Percentiles rank a stretch among this genome's conserved stretches.
phyloP scores from a whole-genome alignment of 1,140 invertebrate species.

The Vollenhovia emeryi region DNA sequence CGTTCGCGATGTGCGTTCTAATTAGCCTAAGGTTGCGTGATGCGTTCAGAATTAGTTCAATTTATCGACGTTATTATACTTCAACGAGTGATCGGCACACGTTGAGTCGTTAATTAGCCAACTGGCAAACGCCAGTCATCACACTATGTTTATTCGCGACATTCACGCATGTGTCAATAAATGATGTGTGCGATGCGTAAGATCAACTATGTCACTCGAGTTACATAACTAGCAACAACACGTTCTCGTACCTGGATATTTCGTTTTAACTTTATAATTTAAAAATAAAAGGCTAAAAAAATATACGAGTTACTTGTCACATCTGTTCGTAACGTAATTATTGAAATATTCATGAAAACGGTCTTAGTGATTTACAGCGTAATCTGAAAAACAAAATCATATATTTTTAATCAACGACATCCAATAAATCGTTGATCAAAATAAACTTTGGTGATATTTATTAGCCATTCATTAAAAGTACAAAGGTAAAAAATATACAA shows the following conservation, averaged over 20 bases:
- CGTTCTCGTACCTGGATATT: neutral
- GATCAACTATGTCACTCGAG: neutral
- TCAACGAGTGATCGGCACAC: neutral
- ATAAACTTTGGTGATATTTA: too few relatives aligned
- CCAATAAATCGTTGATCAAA: too few relatives aligned
- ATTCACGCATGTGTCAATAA: neutral
- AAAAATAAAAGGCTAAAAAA: too few relatives aligned
- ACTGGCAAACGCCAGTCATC: constrained; percentile 4
- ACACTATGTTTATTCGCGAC: neutral
- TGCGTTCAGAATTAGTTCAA: constrained; percentile 18
- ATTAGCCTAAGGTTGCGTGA: constrained; percentile 31
- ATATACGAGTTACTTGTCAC: too few relatives aligned
- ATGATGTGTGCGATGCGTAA: neutral
- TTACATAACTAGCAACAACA: neutral
- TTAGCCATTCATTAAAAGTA: too few relatives aligned
- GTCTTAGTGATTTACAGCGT: too few relatives aligned
- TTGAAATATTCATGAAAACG: neutral
- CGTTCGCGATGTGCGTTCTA: neutral
- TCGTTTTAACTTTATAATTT: neutral
- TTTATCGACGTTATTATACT: constrained; percentile 33
- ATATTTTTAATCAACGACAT: too few relatives aligned
- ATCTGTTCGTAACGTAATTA: neutral
- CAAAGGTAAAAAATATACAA: too few relatives aligned
- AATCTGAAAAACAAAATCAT: too few relatives aligned
- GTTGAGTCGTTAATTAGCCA: constrained; percentile 20